Evolutionary conservation across 2,113 vertebrate species (phyloP).

Genomic region (Gymnocephalus cernua): DNA sequence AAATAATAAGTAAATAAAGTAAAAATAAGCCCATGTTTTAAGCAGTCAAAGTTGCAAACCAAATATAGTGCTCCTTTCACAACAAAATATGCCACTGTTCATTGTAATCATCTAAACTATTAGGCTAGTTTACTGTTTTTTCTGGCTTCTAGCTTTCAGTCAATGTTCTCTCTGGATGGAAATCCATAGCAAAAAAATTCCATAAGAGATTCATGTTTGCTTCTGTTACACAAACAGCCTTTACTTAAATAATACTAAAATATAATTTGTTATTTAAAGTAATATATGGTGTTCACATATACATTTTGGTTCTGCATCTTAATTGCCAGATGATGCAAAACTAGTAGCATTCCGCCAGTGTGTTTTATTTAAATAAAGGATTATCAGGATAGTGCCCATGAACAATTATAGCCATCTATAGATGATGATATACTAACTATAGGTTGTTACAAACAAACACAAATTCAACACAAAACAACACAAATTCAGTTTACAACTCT

Average conservation of each 20-base stretch:
- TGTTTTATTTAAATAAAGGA: not conserved
- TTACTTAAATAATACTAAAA: not conserved
- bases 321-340: not conserved
- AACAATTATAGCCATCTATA: not conserved
- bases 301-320: not conserved
- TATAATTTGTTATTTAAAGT: not conserved
- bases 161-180: not conserved
- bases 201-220: not conserved
- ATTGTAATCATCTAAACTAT: not conserved
- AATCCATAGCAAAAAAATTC: not conserved
- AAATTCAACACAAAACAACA: conserved; percentile 9
- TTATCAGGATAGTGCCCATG: not conserved
- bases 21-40: too few species aligned
- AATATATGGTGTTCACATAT: not conserved
- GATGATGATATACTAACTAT: not conserved
- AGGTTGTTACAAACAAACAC: not conserved
- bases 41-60: not conserved
- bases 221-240: not conserved
- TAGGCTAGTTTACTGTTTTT: not conserved
- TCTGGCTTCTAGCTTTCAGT: not conserved
- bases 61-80: not conserved
- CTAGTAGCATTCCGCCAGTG: not conserved
- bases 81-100: not conserved
- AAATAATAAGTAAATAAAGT: too few species aligned
- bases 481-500: conserved; percentile 13